phyloP scores from a whole-genome alignment of 2,888 invertebrate species.

The Arrhopalites spinosus region DNA sequence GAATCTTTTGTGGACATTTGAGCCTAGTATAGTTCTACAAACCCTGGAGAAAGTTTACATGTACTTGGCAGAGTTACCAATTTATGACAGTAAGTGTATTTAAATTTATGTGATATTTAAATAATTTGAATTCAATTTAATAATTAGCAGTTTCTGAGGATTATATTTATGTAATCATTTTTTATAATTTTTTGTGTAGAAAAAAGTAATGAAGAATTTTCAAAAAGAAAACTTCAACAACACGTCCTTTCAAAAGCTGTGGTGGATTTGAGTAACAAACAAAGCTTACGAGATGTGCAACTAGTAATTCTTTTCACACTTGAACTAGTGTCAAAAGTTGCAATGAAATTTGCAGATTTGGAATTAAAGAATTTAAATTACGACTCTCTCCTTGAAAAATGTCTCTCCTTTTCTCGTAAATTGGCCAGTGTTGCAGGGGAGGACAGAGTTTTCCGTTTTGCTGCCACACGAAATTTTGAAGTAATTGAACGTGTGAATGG shows the following conservation, averaged over 20 bases:
- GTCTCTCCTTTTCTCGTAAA: slow-evolving; percentile 46
- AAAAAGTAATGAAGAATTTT: slow-evolving; percentile 40
- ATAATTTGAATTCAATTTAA: not conserved
- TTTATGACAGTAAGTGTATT: slow-evolving; percentile 61
- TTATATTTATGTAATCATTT: not conserved
- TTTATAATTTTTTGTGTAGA: slow-evolving; percentile 27
- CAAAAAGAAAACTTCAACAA: slow-evolving; percentile 41
- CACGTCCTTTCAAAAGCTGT: slow-evolving; percentile 45
- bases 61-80: slow-evolving; percentile 71
- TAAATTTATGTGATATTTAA: not conserved
- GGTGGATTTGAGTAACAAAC: slow-evolving; percentile 52
- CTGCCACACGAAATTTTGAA: slow-evolving; percentile 52
- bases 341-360: slow-evolving; percentile 43
- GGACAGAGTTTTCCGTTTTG: slow-evolving; percentile 51
- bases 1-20: slow-evolving; percentile 70
- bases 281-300: slow-evolving; percentile 48
- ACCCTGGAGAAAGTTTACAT: slow-evolving; percentile 71
- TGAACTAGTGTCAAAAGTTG: slow-evolving; percentile 49
- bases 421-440: slow-evolving; percentile 40
- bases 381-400: slow-evolving; percentile 48
- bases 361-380: slow-evolving; percentile 42
- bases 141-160: not conserved
- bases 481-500: slow-evolving; percentile 53
- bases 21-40: slow-evolving; percentile 67
- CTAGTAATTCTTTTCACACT: slow-evolving; percentile 50